A percentile compares a stretch with the other conserved stretches of the same genome.
Evolutionary conservation across 2,888 invertebrate genomes (phyloP).

Genomic region (Sminthurides aquaticus): DNA sequence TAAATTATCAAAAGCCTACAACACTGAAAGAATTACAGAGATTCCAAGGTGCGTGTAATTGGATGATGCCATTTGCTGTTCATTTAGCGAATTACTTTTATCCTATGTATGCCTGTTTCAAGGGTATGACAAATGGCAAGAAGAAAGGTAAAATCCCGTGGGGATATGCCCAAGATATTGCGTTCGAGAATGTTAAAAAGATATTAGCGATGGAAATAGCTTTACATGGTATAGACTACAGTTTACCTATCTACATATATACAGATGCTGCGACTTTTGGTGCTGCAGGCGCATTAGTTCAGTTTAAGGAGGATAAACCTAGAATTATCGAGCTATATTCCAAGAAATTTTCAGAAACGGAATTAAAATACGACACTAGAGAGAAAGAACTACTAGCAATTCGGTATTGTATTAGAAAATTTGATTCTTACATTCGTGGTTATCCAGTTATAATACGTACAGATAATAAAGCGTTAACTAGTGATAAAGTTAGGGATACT

Average conservation of each 20-base stretch:
- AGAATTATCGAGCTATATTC: background rate
- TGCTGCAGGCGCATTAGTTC: background rate
- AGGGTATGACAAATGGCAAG: background rate
- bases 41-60: background rate
- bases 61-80: background rate
- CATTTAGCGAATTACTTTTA: background rate
- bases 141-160: background rate
- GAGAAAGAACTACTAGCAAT: background rate
- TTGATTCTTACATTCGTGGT: background rate
- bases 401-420: background rate
- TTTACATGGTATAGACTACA: background rate
- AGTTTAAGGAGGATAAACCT: background rate
- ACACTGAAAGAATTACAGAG: background rate
- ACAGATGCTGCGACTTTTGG: background rate
- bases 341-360: background rate
- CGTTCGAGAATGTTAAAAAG: background rate
- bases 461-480: background rate
- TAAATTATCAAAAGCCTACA: background rate
- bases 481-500: background rate
- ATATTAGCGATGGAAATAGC: background rate
- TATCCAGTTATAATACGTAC: background rate
- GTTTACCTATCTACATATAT: no score
- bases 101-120: background rate
- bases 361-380: background rate
- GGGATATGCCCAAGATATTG: background rate